Conservation (phyloP, 2,113 vertebrate genomes). For the Otocyon megalotis region DNA sequence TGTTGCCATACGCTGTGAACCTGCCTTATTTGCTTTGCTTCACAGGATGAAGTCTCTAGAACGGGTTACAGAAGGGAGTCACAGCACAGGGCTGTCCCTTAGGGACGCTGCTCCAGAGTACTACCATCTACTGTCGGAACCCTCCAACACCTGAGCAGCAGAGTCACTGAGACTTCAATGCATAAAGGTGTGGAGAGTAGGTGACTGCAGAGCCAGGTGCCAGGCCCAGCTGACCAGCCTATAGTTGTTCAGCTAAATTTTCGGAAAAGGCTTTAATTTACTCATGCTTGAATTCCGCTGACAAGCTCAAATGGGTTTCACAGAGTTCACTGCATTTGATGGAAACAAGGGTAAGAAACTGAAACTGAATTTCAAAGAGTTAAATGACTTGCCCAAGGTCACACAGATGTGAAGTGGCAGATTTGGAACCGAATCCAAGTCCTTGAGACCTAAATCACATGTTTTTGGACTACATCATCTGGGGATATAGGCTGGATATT, state of each 20-base stretch:
- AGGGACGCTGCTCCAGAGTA: fast-evolving
- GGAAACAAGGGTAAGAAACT: background rate
- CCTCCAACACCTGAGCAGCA: background rate
- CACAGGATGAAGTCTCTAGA: background rate
- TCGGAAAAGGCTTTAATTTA: background rate
- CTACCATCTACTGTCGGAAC: fast-evolving
- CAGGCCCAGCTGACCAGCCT: too few species aligned
- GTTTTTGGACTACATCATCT: background rate
- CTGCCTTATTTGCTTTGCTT: too few species aligned
- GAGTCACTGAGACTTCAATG: background rate
- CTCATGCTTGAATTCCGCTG: background rate
- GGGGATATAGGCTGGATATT: background rate
- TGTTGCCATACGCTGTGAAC: too few species aligned
- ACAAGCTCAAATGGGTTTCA: background rate
- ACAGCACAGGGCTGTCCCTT: too few species aligned
- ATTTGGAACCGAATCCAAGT: background rate
- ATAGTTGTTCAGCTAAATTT: fast-evolving
- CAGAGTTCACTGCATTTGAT: too few species aligned
- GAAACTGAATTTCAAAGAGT: background rate
- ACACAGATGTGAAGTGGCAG: background rate
- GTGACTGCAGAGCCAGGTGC: background rate
- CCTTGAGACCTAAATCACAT: background rate
- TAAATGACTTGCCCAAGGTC: background rate
- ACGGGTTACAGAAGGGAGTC: background rate
- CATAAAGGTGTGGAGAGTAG: background rate